A percentile compares a stretch with the other conserved stretches of the same genome.
These are phyloP conservation scores for Mycetomoellerius zeteki DNA, from an alignment of 1,140 invertebrate genomes.

Conservation along the genomic window DNA sequence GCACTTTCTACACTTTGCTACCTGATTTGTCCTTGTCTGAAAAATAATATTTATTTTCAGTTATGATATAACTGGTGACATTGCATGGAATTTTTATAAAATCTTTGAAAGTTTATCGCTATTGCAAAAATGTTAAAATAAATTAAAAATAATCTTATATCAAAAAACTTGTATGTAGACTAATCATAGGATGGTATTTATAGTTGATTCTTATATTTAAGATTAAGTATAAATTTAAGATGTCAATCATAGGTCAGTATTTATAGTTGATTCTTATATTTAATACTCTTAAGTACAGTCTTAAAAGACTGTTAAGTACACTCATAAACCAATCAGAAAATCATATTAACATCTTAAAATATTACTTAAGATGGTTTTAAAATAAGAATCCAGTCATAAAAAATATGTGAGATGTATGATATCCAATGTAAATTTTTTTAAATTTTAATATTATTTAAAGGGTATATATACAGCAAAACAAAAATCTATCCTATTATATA, in stretches of 20 bases:
- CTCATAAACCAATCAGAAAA: too few relatives aligned
- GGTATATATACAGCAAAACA: too few relatives aligned
- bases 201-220: too few relatives aligned
- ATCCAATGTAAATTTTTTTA: neutral
- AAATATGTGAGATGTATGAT: neutral
- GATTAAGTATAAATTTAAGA: too few relatives aligned
- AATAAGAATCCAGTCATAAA: neutral
- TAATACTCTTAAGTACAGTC: too few relatives aligned
- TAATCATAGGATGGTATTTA: neutral
- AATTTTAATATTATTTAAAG: neutral
- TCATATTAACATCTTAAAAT: too few relatives aligned
- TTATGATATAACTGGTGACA: neutral
- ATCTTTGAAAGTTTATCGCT: neutral
- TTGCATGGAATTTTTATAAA: neutral
- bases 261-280: too few relatives aligned
- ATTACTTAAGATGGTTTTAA: too few relatives aligned
- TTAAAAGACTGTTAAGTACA: too few relatives aligned
- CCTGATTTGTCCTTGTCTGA: neutral
- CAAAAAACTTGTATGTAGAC: neutral
- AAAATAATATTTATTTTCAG: constrained; percentile 5
- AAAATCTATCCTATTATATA: too few relatives aligned
- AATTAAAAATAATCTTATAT: neutral
- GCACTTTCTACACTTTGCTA: neutral
- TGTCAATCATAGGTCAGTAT: neutral
- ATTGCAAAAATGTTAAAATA: neutral